phyloP scores from a whole-genome alignment of 2,797 vertebrate species.

The Chrysocyon brachyurus region DNA sequence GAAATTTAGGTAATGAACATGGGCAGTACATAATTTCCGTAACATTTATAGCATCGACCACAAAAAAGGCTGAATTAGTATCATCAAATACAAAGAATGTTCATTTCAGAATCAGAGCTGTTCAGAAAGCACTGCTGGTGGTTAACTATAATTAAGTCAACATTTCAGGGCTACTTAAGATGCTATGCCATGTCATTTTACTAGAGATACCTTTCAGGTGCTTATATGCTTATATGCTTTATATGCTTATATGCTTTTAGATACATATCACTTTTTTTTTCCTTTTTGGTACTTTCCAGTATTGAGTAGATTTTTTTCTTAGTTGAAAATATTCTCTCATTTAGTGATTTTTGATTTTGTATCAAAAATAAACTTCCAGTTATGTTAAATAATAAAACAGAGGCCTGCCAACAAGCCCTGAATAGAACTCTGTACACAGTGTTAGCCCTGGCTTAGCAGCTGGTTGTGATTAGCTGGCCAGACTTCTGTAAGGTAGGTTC shows the following conservation, averaged over 20 bases:
- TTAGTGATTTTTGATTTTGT: not conserved
- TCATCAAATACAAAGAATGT: constrained; percentile 76
- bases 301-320: not conserved
- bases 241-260: not conserved
- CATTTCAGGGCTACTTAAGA: constrained; percentile 40
- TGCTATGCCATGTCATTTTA: not conserved
- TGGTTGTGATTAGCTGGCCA: not conserved
- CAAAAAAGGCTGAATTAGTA: constrained; percentile 77
- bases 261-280: not conserved
- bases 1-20: constrained; percentile 83
- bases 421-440: not conserved
- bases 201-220: not conserved
- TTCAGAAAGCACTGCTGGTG: constrained; percentile 33
- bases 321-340: not conserved
- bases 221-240: not conserved
- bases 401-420: not conserved
- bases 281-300: constrained; percentile 19
- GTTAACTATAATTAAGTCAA: constrained; percentile 16
- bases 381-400: not conserved
- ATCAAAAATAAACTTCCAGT: constrained; percentile 15
- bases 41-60: constrained; percentile 78
- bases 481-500: not conserved
- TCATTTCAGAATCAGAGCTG: constrained; percentile 74
- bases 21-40: constrained; percentile 79
- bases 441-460: not conserved